A percentile compares a stretch with the other conserved stretches of the same genome.
phyloP scores from a whole-genome alignment of 2,797 vertebrate species.

The Huso huso region DNA sequence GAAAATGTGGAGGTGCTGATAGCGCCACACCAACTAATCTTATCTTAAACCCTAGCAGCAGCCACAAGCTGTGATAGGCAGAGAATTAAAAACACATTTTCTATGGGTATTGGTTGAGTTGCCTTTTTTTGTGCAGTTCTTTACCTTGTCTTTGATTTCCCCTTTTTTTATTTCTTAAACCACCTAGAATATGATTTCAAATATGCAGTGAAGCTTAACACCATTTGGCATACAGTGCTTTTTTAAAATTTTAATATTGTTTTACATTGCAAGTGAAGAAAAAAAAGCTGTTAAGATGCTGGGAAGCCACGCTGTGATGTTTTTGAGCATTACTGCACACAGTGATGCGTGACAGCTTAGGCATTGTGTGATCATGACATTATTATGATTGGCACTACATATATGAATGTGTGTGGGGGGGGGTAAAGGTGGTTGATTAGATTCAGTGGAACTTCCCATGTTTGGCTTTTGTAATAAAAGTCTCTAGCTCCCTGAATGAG shows the following conservation, averaged over 20 bases:
- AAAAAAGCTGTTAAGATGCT: neutral
- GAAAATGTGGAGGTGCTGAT: slow-evolving; percentile 79
- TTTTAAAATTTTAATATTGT: slow-evolving; percentile 21
- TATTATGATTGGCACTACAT: neutral
- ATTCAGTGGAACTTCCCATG: neutral
- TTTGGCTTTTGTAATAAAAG: neutral
- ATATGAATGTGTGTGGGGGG: slow-evolving; percentile 1
- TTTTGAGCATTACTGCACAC: slow-evolving; percentile 7
- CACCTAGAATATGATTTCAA: slow-evolving; percentile 18
- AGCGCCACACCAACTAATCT: slow-evolving; percentile 73
- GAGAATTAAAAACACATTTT: slow-evolving; percentile 75
- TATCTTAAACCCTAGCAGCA: slow-evolving; percentile 78
- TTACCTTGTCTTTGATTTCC: slow-evolving; percentile 49
- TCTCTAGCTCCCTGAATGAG: slow-evolving; percentile 4
- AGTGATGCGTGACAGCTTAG: neutral
- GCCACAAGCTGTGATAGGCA: slow-evolving; percentile 70
- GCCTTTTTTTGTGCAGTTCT: slow-evolving; percentile 18
- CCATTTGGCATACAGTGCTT: slow-evolving; percentile 14
- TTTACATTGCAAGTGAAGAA: slow-evolving; percentile 6
- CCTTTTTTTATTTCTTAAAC: slow-evolving; percentile 17
- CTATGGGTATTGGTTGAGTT: slow-evolving; percentile 55
- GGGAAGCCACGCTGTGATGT: neutral
- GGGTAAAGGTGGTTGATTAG: neutral
- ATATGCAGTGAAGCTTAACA: slow-evolving; percentile 13
- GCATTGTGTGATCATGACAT: slow-evolving; percentile 2